Conservation (phyloP, 2,113 vertebrate genomes). For the Danio rerio region GRCz12tu NC_133199.1:25907501-25908000, state of each 20-base stretch:
- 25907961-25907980: too few species aligned
- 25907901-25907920: too few species aligned
- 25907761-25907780: neutral
- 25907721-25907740: neutral
- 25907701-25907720: neutral
- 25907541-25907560: neutral
- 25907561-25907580: neutral
- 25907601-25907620: neutral
- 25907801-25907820: too few species aligned
- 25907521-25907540: neutral
- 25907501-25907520: too few species aligned
- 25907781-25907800: too few species aligned
- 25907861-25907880: too few species aligned
- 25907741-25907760: neutral
- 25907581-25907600: neutral
- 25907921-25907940: too few species aligned
- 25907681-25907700: neutral
- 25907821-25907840: too few species aligned
- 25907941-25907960: too few species aligned
- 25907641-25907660: neutral
- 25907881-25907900: too few species aligned
- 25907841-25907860: too few species aligned
- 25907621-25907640: neutral
- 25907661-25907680: neutral
- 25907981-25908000: neutral